These are phyloP conservation scores for Mimumesa dahlbomi DNA, from an alignment of 2,888 invertebrate species.

Conservation along the genomic window DNA sequence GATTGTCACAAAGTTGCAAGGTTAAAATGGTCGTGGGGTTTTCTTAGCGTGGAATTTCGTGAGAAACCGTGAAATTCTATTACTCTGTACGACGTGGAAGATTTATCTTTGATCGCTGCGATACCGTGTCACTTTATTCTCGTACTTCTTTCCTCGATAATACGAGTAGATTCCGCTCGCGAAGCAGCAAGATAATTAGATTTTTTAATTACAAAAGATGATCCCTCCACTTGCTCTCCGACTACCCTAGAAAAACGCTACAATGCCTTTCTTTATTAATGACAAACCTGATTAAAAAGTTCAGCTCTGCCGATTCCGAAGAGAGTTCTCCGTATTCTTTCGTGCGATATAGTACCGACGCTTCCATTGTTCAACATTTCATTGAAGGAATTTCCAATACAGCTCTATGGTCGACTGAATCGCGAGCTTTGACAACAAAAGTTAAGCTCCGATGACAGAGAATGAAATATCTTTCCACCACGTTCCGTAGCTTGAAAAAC, in stretches of 20 bases:
- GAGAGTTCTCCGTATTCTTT: slow-evolving; percentile 51
- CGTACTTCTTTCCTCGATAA: too few relatives aligned
- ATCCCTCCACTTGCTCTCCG: slow-evolving; percentile 21
- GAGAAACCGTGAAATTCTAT: too few relatives aligned
- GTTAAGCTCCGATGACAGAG: slow-evolving; percentile 42
- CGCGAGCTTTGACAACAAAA: slow-evolving; percentile 54
- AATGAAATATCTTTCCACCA: slow-evolving; percentile 39
- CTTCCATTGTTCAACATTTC: slow-evolving; percentile 46
- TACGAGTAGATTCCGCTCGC: slow-evolving; percentile 1
- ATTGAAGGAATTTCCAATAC: slow-evolving; percentile 58
- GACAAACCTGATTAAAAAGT: slow-evolving; percentile 53
- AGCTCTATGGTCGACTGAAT: slow-evolving; percentile 50
- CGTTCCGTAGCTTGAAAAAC: slow-evolving; percentile 27
- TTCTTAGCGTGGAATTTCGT: too few relatives aligned
- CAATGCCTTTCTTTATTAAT: slow-evolving; percentile 30
- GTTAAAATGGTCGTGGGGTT: too few relatives aligned
- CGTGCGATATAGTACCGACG: slow-evolving; percentile 37
- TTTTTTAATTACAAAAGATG: slow-evolving; percentile 52
- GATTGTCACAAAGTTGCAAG: too few relatives aligned
- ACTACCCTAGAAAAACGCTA: slow-evolving; percentile 22
- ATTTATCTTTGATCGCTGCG: too few relatives aligned
- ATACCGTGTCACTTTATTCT: too few relatives aligned
- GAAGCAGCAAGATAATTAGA: slow-evolving; percentile 47
- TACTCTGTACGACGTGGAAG: too few relatives aligned
- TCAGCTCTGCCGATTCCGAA: slow-evolving; percentile 33